Base-by-base conservation (phyloP, 2,797 vertebrate species). In the Paratrypauchen microcephalus region DNA sequence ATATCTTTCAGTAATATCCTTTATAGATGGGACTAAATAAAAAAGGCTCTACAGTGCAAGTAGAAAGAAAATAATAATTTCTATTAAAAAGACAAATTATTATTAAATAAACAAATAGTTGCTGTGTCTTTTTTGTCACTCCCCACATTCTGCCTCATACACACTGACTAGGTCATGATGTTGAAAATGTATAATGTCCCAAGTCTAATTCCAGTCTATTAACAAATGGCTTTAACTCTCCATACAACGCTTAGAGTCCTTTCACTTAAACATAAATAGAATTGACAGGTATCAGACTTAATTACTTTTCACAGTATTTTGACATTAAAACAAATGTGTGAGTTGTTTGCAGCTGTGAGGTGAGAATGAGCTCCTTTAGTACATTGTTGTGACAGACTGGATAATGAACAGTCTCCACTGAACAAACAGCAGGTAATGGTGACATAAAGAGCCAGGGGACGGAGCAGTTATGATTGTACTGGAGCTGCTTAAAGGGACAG, bases 391-490 rank as follows among this genome's bases (percentile, higher is more conserved):
- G 57, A 62, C 39, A 65, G 61, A 71, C 54, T 41, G 56, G 39
- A 75, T 72, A 73, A 81, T 76, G 47, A 80, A 65, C 50, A 66
- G 64, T 54, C 64, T 52, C 64, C 5, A 5, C 50, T 54, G 52
- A 64, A 75, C 60, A 64, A 71, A 48, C 59, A 47, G 39, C 66
- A 73, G 21, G 56, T 4, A 32, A 60, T 47, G 65, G 52, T 61
- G 65, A 68, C 72, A 36, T 1, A 30, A 68, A 4, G 48, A 68
- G 7, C 69, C 56, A 4, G 57, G 26, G 45, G 55, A 75, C 3
- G 66, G 19, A 62, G 65, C 59, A 68, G 48, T 78, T 69, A 57
- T 48, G 23, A 45, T 41, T 47, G 32, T 41, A n/a, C 66, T 19
- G 58, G 36, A 60, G 73, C 45, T 24, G 47, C 24, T 74, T 58